These are phyloP conservation scores for Ictalurus furcatus DNA, from an alignment of 2,113 vertebrate genomes.

Conservation along the genomic window DNA sequence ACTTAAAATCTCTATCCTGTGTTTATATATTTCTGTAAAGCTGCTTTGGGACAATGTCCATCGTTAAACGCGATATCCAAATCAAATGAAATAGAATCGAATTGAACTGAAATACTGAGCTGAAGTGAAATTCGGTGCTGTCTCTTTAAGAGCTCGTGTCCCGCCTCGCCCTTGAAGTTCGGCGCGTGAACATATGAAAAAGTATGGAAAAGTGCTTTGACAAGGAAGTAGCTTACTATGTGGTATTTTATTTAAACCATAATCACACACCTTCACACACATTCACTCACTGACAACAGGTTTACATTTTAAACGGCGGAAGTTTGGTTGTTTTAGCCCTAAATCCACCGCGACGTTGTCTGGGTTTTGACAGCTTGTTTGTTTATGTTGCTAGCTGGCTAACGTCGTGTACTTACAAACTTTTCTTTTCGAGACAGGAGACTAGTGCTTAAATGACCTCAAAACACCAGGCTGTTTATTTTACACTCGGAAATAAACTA, in stretches of 20 bases:
- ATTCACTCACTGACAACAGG: neutral
- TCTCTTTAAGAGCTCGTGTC: slow-evolving; percentile 52
- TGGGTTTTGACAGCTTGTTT: slow-evolving; percentile 1
- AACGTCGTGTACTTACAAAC: neutral
- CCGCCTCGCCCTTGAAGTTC: slow-evolving; percentile 65
- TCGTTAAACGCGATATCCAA: too few species aligned
- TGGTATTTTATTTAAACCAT: neutral
- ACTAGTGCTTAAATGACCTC: neutral
- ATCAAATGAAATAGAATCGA: too few species aligned
- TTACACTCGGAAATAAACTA: neutral
- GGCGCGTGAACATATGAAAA: slow-evolving; percentile 52
- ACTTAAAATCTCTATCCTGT: too few species aligned
- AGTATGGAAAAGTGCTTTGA: slow-evolving; percentile 47
- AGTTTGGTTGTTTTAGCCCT: neutral
- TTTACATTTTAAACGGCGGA: neutral
- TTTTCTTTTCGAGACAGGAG: neutral
- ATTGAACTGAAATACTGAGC: neutral
- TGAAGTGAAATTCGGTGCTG: neutral
- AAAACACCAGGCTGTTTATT: neutral
- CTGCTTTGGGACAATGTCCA: too few species aligned
- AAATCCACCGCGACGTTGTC: neutral
- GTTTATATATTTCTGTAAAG: too few species aligned
- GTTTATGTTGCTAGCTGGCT: neutral
- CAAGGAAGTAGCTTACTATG: neutral
- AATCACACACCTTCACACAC: too few species aligned